These are phyloP conservation scores for Stegodyphus dumicola DNA, from an alignment of 1,140 invertebrate species.

Conservation along the genomic window DNA sequence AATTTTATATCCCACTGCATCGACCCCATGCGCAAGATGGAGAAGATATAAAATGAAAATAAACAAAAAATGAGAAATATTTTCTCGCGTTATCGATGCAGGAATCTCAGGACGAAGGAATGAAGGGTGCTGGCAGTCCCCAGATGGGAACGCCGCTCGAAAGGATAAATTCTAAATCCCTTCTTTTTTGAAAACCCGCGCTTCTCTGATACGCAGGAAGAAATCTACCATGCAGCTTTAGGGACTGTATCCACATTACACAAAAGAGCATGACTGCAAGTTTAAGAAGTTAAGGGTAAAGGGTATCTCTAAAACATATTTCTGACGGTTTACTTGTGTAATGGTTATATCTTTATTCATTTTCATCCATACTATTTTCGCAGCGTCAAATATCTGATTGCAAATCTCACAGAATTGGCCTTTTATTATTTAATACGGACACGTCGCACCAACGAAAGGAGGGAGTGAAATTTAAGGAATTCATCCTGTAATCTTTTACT, in stretches of 20 bases:
- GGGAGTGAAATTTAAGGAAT: no score
- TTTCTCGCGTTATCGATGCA: constrained; percentile 30
- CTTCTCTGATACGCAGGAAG: constrained; percentile 8
- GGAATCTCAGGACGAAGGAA: neutral
- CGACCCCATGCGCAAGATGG: neutral
- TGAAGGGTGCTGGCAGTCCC: neutral
- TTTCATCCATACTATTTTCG: no score
- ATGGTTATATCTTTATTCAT: no score
- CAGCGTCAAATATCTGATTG: no score
- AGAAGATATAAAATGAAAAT: neutral
- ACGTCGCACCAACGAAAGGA: no score
- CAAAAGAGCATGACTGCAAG: no score
- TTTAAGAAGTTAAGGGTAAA: no score
- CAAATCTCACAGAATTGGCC: no score
- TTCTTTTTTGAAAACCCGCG: constrained; percentile 23
- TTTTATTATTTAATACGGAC: no score
- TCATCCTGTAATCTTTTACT: no score
- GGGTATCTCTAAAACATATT: no score
- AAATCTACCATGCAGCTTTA: neutral
- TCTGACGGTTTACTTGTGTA: no score
- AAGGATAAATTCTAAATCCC: constrained; percentile 32
- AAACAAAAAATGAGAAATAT: constrained; percentile 31
- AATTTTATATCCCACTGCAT: constrained; percentile 7
- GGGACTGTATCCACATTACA: neutral
- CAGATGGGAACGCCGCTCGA: constrained; percentile 15